A percentile compares a stretch with the other conserved stretches of the same genome.
Evolutionary conservation across 1,140 invertebrate species (phyloP).

Genomic region (Caenorhabditis remanei): DNA sequence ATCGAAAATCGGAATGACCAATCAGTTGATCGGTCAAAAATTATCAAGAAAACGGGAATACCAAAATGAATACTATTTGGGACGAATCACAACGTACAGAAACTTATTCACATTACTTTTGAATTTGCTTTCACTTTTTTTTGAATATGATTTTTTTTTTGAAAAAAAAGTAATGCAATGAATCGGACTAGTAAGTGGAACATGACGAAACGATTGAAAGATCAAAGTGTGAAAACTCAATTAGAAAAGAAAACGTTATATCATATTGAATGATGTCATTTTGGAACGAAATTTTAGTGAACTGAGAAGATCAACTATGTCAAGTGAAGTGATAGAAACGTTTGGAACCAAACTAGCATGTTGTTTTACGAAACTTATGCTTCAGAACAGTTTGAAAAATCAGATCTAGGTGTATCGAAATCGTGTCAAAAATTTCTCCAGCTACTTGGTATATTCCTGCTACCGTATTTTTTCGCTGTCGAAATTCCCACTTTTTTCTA

Average conservation of each 20-base stretch:
- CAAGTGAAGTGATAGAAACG: too few species aligned
- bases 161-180: not conserved
- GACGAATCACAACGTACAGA: constrained; percentile 1
- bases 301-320: too few species aligned
- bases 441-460: too few species aligned
- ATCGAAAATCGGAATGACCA: constrained; percentile 34
- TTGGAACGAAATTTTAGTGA: not conserved
- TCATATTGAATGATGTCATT: not conserved
- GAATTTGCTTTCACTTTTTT: not conserved
- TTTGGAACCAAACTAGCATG: too few species aligned
- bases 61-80: not conserved
- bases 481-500: too few species aligned
- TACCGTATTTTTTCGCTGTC: too few species aligned
- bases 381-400: too few species aligned
- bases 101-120: not conserved
- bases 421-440: too few species aligned
- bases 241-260: not conserved
- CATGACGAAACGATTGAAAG: not conserved
- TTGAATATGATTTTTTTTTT: not conserved
- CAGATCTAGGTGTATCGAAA: too few species aligned
- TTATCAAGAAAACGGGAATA: not conserved
- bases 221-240: constrained; percentile 13
- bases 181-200: constrained; percentile 4
- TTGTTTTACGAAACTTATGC: too few species aligned
- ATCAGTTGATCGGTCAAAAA: constrained; percentile 53